These are phyloP conservation scores for Carpatolechia fugitivella DNA, from an alignment of 2,888 invertebrate species.

Conservation along the genomic window DNA sequence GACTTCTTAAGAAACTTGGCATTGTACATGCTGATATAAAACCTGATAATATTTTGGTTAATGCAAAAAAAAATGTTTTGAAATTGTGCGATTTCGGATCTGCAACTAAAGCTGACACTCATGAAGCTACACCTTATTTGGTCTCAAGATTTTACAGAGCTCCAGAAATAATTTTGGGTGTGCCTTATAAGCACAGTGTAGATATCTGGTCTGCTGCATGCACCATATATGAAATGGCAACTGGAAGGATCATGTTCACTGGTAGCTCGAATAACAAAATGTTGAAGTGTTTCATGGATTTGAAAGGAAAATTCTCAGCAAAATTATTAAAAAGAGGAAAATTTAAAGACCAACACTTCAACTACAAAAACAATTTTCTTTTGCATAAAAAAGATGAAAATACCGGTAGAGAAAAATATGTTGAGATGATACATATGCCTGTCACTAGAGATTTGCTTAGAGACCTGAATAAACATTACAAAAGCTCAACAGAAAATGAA, in stretches of 20 bases:
- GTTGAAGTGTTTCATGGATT: conserved; percentile 99
- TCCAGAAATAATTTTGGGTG: conserved; percentile 98
- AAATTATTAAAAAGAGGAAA: conserved; percentile 94
- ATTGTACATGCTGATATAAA: conserved; percentile 99
- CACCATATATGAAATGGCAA: conserved; percentile 98
- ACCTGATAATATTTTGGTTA: conserved; percentile 99
- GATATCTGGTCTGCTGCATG: conserved; percentile 99
- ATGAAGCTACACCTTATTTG: conserved; percentile 98
- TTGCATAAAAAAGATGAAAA: conserved; percentile 98
- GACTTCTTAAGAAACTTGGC: conserved; percentile 94
- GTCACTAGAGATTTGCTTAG: conserved; percentile 89
- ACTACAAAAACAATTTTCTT: conserved; percentile 95
- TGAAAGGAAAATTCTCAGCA: conserved; percentile 98
- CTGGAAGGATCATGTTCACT: conserved; percentile 97
- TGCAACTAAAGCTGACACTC: conserved; percentile 93
- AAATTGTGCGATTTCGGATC: conserved; percentile 99
- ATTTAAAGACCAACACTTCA: conserved; percentile 98
- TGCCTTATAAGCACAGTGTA: conserved; percentile 96
- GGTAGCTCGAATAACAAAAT: conserved; percentile 99
- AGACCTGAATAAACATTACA: conserved; percentile 91
- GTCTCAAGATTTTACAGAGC: conserved; percentile 99
- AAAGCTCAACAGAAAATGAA: conserved; percentile 90
- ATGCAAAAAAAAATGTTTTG: conserved; percentile 95
- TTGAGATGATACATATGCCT: conserved; percentile 92
- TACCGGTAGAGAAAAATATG: conserved; percentile 97